Conservation (phyloP, 2,888 invertebrate genomes). For the Cataglyphis rosenhaueri region DNA sequence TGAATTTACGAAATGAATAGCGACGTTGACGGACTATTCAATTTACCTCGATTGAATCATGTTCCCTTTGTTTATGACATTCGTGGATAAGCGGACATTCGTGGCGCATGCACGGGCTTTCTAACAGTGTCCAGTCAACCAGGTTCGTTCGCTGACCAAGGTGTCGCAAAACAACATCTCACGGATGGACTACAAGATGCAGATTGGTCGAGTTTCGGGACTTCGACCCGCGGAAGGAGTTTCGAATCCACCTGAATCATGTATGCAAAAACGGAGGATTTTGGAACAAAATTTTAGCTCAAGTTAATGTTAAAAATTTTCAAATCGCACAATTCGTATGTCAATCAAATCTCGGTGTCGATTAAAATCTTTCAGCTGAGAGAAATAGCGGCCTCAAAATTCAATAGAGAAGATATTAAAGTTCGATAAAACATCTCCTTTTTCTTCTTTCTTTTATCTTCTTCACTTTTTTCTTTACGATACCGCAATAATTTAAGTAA, state of each 20-base stretch:
- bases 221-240: slow-evolving; percentile 65
- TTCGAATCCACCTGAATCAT: slow-evolving; percentile 69
- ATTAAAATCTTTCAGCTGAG: background rate
- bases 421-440: background rate
- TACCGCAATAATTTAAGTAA: background rate
- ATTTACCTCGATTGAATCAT: slow-evolving; percentile 64
- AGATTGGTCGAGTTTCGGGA: slow-evolving; percentile 65
- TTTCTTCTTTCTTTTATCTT: background rate
- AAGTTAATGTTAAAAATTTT: slow-evolving; percentile 36
- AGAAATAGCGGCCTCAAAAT: background rate
- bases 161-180: slow-evolving; percentile 55
- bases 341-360: background rate
- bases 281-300: slow-evolving; percentile 15
- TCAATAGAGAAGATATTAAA: background rate
- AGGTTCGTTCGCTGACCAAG: slow-evolving; percentile 1
- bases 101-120: slow-evolving; percentile 52
- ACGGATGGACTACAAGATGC: slow-evolving; percentile 64
- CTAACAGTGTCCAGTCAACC: background rate
- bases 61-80: slow-evolving; percentile 47
- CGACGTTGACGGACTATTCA: slow-evolving; percentile 40
- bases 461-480: background rate
- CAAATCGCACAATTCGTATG: background rate
- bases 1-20: slow-evolving; percentile 7
- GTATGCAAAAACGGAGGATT: slow-evolving; percentile 48
- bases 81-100: slow-evolving; percentile 51